Conservation (phyloP, 2,113 vertebrate species). For the Tretioscincus oriximinensis region DNA sequence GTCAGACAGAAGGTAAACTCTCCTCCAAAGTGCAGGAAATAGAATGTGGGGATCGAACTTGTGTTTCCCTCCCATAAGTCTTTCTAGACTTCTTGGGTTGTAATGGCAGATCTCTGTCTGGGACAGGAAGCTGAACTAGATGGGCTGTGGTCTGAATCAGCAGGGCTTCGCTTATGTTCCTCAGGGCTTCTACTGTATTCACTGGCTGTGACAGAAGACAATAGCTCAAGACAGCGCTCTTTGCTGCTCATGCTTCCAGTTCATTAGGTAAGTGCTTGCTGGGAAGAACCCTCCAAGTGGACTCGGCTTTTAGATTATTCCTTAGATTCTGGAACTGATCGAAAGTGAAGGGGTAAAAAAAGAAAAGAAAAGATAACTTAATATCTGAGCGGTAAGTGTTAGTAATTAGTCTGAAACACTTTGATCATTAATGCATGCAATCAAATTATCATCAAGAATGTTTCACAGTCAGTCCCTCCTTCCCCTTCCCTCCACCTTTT, state of each 20-base stretch:
- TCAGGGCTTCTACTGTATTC: background rate
- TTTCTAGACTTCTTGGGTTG: background rate
- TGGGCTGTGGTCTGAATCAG: no score
- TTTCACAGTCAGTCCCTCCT: conserved; percentile 55
- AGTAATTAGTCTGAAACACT: conserved; percentile 76
- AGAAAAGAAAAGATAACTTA: conserved; percentile 67
- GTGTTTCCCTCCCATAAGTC: background rate
- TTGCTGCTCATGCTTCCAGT: no score
- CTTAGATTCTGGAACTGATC: conserved; percentile 16
- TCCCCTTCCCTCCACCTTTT: background rate
- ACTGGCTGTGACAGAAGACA: background rate
- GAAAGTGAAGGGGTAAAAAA: conserved; percentile 34
- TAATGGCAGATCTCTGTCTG: no score
- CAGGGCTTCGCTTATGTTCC: background rate
- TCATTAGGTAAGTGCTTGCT: background rate
- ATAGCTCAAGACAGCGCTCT: no score
- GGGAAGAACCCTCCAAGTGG: background rate
- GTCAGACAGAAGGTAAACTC: no score
- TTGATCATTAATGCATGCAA: conserved; percentile 78
- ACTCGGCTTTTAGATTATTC: background rate
- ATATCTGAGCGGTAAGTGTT: conserved; percentile 74
- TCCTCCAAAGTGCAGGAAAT: no score
- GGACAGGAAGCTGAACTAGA: no score
- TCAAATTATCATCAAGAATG: conserved; percentile 77
- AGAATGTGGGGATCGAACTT: no score